Conservation (phyloP, 2,113 vertebrate genomes). For the Tragelaphus strepsiceros region DNA sequence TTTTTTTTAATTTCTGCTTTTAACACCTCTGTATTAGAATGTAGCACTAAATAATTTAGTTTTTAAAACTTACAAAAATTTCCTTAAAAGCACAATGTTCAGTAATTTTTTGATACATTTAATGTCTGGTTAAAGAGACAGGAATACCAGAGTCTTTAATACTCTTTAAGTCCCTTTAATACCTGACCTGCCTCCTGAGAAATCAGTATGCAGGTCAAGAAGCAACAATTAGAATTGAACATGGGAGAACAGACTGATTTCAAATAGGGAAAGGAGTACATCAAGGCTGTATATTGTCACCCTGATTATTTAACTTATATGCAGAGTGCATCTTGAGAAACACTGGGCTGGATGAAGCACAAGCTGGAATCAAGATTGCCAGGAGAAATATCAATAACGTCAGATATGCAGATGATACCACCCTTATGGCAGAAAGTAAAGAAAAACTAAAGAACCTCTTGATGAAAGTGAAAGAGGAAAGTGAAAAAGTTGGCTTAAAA, state of each 20-base stretch:
- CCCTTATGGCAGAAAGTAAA: not conserved
- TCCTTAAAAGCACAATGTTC: not conserved
- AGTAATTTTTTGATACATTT: not conserved
- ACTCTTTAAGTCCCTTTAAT: not conserved
- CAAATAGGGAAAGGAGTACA: not conserved
- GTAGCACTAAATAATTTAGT: not conserved
- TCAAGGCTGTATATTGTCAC: not conserved
- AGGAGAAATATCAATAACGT: accelerated
- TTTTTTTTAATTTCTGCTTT: not conserved
- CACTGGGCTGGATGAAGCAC: not conserved
- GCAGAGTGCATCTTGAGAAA: not conserved
- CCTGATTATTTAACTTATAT: not conserved
- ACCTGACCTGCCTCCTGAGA: not conserved
- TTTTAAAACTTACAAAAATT: not conserved
- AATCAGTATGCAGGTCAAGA: not conserved
- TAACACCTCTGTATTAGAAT: not conserved
- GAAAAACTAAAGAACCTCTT: not conserved
- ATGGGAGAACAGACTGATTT: not conserved
- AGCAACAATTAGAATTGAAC: not conserved
- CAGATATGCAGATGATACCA: not conserved
- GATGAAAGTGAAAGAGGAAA: not conserved
- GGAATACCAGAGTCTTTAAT: not conserved
- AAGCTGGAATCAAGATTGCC: not conserved
- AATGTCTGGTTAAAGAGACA: not conserved
- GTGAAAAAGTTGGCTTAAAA: not conserved